phyloP scores from a whole-genome alignment of 2,113 vertebrate species.

The Leiothrix lutea region DNA sequence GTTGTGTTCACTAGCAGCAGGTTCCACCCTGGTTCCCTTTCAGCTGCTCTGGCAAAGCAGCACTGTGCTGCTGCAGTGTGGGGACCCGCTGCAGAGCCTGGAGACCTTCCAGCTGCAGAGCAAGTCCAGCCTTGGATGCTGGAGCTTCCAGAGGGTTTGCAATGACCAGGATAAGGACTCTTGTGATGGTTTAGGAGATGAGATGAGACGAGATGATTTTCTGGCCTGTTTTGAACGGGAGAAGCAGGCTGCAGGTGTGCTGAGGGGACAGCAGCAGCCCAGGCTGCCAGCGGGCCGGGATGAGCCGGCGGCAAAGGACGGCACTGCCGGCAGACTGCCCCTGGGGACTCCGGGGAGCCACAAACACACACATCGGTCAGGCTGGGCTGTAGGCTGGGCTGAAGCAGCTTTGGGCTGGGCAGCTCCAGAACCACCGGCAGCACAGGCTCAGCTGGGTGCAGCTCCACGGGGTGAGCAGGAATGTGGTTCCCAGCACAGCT shows the following conservation, averaged over 20 bases:
- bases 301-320: not conserved
- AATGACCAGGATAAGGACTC: not conserved
- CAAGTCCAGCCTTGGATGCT: not conserved
- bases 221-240: not conserved
- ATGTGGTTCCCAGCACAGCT: not conserved
- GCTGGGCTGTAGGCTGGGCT: not conserved
- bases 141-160: not conserved
- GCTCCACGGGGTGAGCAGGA: accelerated
- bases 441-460: accelerated
- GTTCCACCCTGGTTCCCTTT: not conserved
- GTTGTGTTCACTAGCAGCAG: not conserved
- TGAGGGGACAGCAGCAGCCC: not conserved
- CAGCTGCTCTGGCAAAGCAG: not conserved
- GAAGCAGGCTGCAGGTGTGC: not conserved
- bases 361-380: not conserved
- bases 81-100: not conserved
- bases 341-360: not conserved
- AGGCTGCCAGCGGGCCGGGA: not conserved
- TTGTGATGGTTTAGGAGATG: not conserved
- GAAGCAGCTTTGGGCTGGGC: not conserved
- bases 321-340: not conserved
- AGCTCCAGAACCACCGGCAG: not conserved
- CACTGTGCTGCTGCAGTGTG: accelerated
- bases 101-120: not conserved
- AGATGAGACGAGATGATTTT: not conserved